Base-by-base conservation (phyloP, 2,113 vertebrate genomes). In the Apus apus region DNA sequence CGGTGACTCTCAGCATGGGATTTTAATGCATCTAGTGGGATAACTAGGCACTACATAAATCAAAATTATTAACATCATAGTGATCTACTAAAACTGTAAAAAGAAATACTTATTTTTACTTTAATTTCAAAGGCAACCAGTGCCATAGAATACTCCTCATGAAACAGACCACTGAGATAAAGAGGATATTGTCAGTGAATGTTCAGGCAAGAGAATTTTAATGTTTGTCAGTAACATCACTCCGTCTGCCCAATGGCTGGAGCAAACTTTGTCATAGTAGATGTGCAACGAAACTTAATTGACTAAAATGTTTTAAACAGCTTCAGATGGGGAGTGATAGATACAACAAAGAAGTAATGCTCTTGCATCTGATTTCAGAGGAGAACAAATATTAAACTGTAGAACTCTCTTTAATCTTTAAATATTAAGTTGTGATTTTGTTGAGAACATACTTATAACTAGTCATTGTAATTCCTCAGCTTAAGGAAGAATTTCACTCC, bases 341-440 rank as follows among this genome's bases (percentile, higher is more conserved):
- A 65, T 56, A 22, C 16, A 70, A 82, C 3, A 58, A 21, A 66
- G 25, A 62, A 71, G 18, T 57, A 64, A 75, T 84, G 64, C 18
- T 67, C 11, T 27, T 51, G 30, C 51, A 70, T 79, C 43, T 40
- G 27, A 85, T 80, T 93, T 56, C 26, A 82, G 26, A 12, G 8
- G 34, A 83, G 27, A 96, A 62, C 13, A 80, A 86, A 56, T 85
- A 91, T 60, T 92, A 77, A 95, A 89, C 18, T 74, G 26, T 38
- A 85, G 8, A 14, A 77, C 26, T 50, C 30, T 57, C 32, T 94
- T 81, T 81, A 94, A 90, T 79, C 57, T 85, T 85, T 77, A 90
- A 97, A 91, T 94, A 94, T 77, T 68, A 93, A 87, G 32, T 75
- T 83, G 25, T 78, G 45, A 22, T 89, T 97, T 91, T 81, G 36